These are phyloP conservation scores for Catocala nupta DNA, from an alignment of 2,888 invertebrate genomes.

Conservation along the genomic window DNA sequence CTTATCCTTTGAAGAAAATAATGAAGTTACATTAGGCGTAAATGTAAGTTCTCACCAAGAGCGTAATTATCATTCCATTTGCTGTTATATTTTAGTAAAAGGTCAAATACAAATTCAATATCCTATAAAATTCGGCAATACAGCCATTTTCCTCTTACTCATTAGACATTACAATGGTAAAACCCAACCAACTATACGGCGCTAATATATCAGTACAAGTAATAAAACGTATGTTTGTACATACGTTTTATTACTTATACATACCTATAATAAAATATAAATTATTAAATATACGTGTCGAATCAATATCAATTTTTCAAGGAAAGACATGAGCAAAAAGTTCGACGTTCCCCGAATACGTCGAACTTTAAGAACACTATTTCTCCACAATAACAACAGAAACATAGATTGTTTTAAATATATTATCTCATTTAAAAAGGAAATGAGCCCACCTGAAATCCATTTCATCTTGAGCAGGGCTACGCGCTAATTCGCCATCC, in stretches of 20 bases:
- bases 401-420: not conserved
- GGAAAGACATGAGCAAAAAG: too few species aligned
- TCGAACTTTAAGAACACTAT: not conserved
- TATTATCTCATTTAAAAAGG: not conserved
- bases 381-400: not conserved
- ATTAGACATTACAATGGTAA: conserved; percentile 12
- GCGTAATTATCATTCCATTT: not conserved
- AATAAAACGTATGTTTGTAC: not conserved
- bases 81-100: not conserved
- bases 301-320: too few species aligned
- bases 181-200: conserved; percentile 5
- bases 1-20: too few species aligned
- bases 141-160: conserved; percentile 24
- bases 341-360: not conserved
- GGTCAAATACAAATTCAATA: not conserved
- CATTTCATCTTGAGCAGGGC: conserved; percentile 89
- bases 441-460: conserved; percentile 76
- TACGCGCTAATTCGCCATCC: conserved; percentile 94
- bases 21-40: too few species aligned
- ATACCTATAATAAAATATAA: not conserved
- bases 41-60: not conserved
- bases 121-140: not conserved
- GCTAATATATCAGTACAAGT: not conserved
- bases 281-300: too few species aligned
- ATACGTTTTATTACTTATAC: too few species aligned